Percentiles rank a stretch among this genome's conserved stretches.
phyloP scores from a whole-genome alignment of 2,888 invertebrate species.

The Drosophila phalerata region DNA sequence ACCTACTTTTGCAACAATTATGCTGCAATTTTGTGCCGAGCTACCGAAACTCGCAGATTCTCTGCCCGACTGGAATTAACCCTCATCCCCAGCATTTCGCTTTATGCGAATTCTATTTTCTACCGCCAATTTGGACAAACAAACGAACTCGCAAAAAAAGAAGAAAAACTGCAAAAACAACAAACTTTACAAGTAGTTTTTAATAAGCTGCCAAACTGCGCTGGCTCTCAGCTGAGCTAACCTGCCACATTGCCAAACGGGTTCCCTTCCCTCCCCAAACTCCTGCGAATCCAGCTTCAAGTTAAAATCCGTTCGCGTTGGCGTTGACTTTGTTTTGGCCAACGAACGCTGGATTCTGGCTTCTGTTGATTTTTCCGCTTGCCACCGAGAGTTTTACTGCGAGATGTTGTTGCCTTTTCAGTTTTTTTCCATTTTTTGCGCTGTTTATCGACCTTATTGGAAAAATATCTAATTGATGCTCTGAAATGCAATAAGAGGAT shows the following conservation, averaged over 20 bases:
- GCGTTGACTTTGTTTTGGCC: slow-evolving; percentile 48
- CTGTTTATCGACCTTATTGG: slow-evolving; percentile 60
- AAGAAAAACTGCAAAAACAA: slow-evolving; percentile 49
- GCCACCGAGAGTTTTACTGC: slow-evolving; percentile 23
- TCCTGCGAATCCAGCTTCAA: neutral
- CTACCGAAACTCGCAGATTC: slow-evolving; percentile 1
- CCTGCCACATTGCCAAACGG: slow-evolving; percentile 8
- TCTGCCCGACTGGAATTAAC: neutral
- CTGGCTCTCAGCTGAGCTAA: slow-evolving; percentile 20
- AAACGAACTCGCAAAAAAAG: slow-evolving; percentile 26
- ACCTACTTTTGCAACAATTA: slow-evolving; percentile 69
- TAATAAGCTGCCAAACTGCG: slow-evolving; percentile 63
- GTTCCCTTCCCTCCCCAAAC: too few relatives aligned
- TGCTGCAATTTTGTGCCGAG: slow-evolving; percentile 56
- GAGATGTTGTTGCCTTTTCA: slow-evolving; percentile 45
- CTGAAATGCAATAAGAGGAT: slow-evolving; percentile 65
- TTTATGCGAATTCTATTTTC: slow-evolving; percentile 60
- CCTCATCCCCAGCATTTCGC: slow-evolving; percentile 1
- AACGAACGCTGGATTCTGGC: slow-evolving; percentile 50
- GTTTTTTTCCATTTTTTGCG: slow-evolving; percentile 23
- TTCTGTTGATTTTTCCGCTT: slow-evolving; percentile 72
- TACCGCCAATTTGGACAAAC: slow-evolving; percentile 55
- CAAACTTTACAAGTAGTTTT: slow-evolving; percentile 70
- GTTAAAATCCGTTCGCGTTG: slow-evolving; percentile 31
- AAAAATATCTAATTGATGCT: slow-evolving; percentile 69